A percentile compares a stretch with the other conserved stretches of the same genome.
Evolutionary conservation across 2,797 vertebrate genomes (phyloP).

Genomic region (Micrastur ruficollis): DNA sequence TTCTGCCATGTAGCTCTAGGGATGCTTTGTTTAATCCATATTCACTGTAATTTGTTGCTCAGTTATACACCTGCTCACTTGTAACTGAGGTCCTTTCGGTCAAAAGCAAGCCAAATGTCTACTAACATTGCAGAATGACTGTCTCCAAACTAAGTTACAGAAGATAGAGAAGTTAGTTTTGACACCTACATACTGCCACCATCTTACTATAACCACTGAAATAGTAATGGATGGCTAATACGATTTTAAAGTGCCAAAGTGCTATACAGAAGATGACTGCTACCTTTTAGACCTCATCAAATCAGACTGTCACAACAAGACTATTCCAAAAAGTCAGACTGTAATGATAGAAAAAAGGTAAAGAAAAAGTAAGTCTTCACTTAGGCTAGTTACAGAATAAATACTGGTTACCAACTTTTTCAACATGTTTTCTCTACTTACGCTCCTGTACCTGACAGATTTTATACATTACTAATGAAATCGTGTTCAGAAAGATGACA

Average conservation of each 20-base stretch:
- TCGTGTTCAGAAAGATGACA: not conserved
- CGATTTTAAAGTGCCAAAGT: not conserved
- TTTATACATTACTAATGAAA: not conserved
- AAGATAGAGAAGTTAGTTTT: not conserved
- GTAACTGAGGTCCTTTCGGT: not conserved
- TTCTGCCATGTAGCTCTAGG: conserved; percentile 24
- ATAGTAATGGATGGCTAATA: not conserved
- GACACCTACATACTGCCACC: not conserved
- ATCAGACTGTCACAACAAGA: not conserved
- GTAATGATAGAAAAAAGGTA: not conserved
- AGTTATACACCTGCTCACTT: conserved; percentile 12
- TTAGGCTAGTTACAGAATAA: not conserved
- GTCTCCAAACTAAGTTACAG: not conserved
- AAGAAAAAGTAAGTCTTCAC: not conserved
- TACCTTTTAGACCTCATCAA: not conserved
- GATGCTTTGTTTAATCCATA: conserved; percentile 40
- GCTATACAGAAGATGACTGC: not conserved
- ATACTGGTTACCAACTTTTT: not conserved
- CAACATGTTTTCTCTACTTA: not conserved
- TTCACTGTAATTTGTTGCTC: conserved; percentile 33
- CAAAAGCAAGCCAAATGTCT: not conserved
- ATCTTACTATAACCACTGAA: not conserved
- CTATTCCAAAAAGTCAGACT: not conserved
- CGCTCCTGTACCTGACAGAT: not conserved
- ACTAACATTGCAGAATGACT: not conserved